phyloP scores from a whole-genome alignment of 2,888 invertebrate genomes.

The Hypomecis atomaria region DNA sequence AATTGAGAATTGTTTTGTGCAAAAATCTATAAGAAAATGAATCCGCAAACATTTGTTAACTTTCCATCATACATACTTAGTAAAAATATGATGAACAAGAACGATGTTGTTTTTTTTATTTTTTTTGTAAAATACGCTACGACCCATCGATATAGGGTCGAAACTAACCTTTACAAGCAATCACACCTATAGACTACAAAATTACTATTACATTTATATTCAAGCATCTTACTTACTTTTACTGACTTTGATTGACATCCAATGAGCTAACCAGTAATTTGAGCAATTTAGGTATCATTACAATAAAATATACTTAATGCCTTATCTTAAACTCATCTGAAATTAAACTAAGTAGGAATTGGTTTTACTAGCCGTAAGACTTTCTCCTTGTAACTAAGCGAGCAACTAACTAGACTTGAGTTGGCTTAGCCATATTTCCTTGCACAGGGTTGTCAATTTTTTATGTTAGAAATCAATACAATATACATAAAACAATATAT shows the following conservation, averaged over 20 bases:
- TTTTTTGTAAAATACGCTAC: too few relatives aligned
- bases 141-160: too few relatives aligned
- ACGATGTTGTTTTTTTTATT: too few relatives aligned
- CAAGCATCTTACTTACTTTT: background rate
- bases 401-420: conserved; percentile 22
- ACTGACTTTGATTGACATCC: conserved; percentile 18
- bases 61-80: too few relatives aligned
- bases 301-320: conserved; percentile 13
- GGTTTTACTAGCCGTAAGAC: conserved; percentile 28
- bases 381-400: conserved; percentile 37
- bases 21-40: too few relatives aligned
- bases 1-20: too few relatives aligned
- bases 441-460: conserved; percentile 22
- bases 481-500: too few relatives aligned
- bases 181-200: background rate
- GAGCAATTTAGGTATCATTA: conserved; percentile 18
- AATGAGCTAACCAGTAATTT: conserved; percentile 11
- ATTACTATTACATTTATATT: background rate
- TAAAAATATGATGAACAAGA: too few relatives aligned
- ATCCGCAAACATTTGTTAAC: too few relatives aligned
- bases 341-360: conserved; percentile 28
- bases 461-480: too few relatives aligned
- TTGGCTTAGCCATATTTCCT: conserved; percentile 16
- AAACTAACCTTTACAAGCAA: too few relatives aligned
- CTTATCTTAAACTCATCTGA: conserved; percentile 31